phyloP scores from a whole-genome alignment of 2,113 vertebrate species.

The Heterotis niloticus region DNA sequence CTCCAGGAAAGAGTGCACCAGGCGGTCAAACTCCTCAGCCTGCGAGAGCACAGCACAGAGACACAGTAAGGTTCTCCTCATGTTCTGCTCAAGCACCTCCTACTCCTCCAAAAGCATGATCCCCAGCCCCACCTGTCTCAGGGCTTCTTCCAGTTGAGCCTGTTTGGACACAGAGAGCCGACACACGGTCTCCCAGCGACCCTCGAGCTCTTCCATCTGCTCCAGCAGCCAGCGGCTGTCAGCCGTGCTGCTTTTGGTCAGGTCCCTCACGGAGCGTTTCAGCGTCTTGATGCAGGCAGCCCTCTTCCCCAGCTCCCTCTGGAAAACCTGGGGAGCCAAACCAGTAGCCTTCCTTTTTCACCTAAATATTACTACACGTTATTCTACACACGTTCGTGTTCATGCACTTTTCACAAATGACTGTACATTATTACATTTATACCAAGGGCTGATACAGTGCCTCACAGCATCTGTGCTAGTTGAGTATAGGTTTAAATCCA shows the following conservation, averaged over 20 bases:
- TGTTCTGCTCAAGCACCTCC: neutral
- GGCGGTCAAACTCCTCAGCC: conserved; percentile 75
- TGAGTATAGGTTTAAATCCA: too few relatives aligned
- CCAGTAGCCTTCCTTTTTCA: neutral
- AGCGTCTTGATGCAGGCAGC: conserved; percentile 74
- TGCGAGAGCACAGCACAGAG: conserved; percentile 32
- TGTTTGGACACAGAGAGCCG: conserved; percentile 75
- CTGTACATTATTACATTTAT: too few relatives aligned
- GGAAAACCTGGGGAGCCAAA: conserved; percentile 65
- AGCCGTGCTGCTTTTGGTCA: conserved; percentile 66
- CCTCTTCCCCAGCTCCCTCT: conserved; percentile 80
- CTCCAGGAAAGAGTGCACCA: conserved; percentile 74
- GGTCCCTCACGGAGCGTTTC: conserved; percentile 74
- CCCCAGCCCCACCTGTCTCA: conserved; percentile 64
- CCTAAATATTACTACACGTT: too few relatives aligned
- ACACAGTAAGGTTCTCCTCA: too few relatives aligned
- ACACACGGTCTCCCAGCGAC: conserved; percentile 78
- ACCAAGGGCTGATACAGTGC: too few relatives aligned
- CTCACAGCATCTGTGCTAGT: too few relatives aligned
- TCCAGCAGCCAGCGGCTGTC: conserved; percentile 78
- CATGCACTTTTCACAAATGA: neutral
- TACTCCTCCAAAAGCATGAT: neutral
- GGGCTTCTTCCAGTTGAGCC: conserved; percentile 68
- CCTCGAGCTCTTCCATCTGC: conserved; percentile 77
- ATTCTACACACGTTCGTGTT: neutral